Evolutionary conservation across 2,113 vertebrate genomes (phyloP).

Genomic region (Lamprotornis superbus): DNA sequence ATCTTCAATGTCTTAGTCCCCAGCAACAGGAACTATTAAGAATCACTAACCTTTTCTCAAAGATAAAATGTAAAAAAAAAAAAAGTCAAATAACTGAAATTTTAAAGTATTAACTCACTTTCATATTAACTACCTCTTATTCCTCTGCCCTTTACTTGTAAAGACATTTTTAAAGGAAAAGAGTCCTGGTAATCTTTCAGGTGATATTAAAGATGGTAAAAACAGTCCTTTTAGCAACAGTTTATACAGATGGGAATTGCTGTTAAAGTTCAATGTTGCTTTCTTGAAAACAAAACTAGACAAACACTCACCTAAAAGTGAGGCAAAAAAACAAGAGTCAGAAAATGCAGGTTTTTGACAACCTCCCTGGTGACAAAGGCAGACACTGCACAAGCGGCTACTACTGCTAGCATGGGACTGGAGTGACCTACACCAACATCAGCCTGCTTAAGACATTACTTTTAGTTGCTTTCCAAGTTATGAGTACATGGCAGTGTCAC

Average conservation of each 20-base stretch:
- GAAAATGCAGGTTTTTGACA: background rate
- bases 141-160: background rate
- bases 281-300: background rate
- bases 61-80: background rate
- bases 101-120: background rate
- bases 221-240: background rate
- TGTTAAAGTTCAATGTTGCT: background rate
- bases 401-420: background rate
- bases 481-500: background rate
- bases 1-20: background rate
- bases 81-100: background rate
- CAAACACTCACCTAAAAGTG: background rate
- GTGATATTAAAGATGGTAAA: background rate
- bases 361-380: background rate
- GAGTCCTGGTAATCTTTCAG: background rate
- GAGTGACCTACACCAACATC: background rate
- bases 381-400: background rate
- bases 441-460: background rate
- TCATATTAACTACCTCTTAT: background rate
- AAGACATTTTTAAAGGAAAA: background rate
- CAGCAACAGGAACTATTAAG: background rate
- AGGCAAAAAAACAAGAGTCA: background rate
- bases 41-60: background rate
- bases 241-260: background rate
- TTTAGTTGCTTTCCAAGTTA: background rate